Conservation (phyloP, 2,113 vertebrate species). For the Tauraco erythrolophus region DNA sequence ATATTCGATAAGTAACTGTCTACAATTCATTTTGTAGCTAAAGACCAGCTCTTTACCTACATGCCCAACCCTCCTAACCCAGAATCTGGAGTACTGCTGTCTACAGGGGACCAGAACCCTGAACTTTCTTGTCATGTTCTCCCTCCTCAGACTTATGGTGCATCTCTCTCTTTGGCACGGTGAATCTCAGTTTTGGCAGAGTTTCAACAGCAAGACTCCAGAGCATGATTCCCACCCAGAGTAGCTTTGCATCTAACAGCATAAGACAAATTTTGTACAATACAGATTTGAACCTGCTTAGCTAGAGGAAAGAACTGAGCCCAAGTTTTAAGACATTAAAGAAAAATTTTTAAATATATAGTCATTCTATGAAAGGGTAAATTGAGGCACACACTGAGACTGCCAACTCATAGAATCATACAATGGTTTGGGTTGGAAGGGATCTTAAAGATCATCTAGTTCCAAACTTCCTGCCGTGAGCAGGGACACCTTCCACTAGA, state of each 20-base stretch:
- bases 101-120: not conserved
- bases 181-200: not conserved
- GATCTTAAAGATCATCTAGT: too few species aligned
- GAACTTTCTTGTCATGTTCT: not conserved
- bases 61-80: not conserved
- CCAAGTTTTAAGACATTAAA: not conserved
- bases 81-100: not conserved
- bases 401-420: not conserved
- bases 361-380: not conserved
- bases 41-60: not conserved
- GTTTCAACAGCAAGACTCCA: not conserved
- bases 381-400: not conserved
- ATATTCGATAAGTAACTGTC: not conserved
- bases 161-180: not conserved
- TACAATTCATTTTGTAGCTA: not conserved
- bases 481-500: too few species aligned
- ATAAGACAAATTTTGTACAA: not conserved
- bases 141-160: not conserved
- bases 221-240: not conserved
- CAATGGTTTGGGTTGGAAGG: too few species aligned
- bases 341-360: accelerated
- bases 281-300: not conserved
- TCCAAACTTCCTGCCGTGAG: too few species aligned
- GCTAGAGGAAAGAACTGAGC: not conserved
- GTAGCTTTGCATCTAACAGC: not conserved